A percentile compares a stretch with the other conserved stretches of the same genome.
Conservation (phyloP, 2,888 invertebrate genomes). For the Aricia artaxerxes region DNA sequence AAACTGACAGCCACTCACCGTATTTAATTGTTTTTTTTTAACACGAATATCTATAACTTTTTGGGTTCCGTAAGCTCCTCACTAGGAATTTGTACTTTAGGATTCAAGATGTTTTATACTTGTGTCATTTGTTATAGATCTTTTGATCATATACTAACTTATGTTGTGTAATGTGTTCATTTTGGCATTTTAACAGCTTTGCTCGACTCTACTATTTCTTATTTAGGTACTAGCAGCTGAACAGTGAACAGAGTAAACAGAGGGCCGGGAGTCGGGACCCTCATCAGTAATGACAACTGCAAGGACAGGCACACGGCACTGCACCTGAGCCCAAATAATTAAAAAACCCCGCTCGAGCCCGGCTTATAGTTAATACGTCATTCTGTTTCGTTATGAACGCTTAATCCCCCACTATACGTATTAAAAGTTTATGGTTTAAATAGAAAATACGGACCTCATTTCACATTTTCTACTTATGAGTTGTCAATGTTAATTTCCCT, state of each 20-base stretch:
- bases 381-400: conserved; percentile 25
- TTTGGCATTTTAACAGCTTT: not conserved
- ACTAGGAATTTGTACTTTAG: not conserved
- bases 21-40: conserved; percentile 22
- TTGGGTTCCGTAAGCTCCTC: conserved; percentile 1
- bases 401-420: conserved; percentile 12
- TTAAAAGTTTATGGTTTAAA: conserved; percentile 1
- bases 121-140: too few relatives aligned
- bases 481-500: conserved; percentile 3
- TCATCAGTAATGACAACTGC: conserved; percentile 67
- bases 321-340: conserved; percentile 45
- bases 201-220: conserved; percentile 25
- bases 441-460: not conserved
- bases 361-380: conserved; percentile 32
- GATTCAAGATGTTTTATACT: not conserved
- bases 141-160: too few relatives aligned
- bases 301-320: conserved; percentile 36
- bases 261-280: conserved; percentile 56
- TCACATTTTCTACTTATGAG: not conserved
- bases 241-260: conserved; percentile 58
- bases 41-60: conserved; percentile 1
- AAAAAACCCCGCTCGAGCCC: conserved; percentile 42
- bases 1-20: conserved; percentile 55
- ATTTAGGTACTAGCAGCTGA: conserved; percentile 30
- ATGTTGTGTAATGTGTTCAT: not conserved